These are phyloP conservation scores for Urechis unicinctus DNA, from an alignment of 2,888 invertebrate species.

Conservation along the genomic window DNA sequence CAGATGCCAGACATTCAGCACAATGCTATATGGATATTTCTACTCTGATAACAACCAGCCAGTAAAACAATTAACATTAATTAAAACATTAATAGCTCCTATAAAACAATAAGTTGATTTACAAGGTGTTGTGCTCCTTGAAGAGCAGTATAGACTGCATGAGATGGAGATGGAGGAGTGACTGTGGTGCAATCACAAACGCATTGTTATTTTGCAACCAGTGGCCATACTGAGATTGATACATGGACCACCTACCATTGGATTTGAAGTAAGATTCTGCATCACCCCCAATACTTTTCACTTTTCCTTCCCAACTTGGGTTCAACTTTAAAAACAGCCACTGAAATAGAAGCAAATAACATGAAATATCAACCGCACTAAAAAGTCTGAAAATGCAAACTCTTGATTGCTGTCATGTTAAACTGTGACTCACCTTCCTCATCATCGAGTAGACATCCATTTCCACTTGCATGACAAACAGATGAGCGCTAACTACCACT, in stretches of 20 bases:
- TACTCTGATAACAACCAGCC: too few relatives aligned
- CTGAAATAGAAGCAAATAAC: slow-evolving; percentile 18
- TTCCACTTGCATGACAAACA: slow-evolving; percentile 73
- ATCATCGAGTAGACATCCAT: slow-evolving; percentile 68
- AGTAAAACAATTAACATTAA: too few relatives aligned
- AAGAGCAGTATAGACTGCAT: too few relatives aligned
- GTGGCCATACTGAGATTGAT: too few relatives aligned
- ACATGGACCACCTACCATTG: too few relatives aligned
- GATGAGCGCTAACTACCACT: slow-evolving; percentile 60
- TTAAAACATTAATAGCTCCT: neutral
- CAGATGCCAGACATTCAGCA: too few relatives aligned
- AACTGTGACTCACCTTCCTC: slow-evolving; percentile 50
- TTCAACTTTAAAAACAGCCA: slow-evolving; percentile 62
- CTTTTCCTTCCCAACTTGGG: slow-evolving; percentile 51
- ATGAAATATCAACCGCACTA: neutral
- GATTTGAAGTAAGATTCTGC: slow-evolving; percentile 51
- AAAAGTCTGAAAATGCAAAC: neutral
- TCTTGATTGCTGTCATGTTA: neutral
- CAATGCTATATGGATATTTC: too few relatives aligned
- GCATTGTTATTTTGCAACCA: too few relatives aligned
- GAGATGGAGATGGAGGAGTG: too few relatives aligned
- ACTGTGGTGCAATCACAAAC: too few relatives aligned
- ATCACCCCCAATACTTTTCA: slow-evolving; percentile 31
- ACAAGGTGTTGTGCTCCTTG: slow-evolving; percentile 27
- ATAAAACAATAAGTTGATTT: neutral